Base-by-base conservation (phyloP, 2,797 vertebrate species). In the Erithacus rubecula region DNA sequence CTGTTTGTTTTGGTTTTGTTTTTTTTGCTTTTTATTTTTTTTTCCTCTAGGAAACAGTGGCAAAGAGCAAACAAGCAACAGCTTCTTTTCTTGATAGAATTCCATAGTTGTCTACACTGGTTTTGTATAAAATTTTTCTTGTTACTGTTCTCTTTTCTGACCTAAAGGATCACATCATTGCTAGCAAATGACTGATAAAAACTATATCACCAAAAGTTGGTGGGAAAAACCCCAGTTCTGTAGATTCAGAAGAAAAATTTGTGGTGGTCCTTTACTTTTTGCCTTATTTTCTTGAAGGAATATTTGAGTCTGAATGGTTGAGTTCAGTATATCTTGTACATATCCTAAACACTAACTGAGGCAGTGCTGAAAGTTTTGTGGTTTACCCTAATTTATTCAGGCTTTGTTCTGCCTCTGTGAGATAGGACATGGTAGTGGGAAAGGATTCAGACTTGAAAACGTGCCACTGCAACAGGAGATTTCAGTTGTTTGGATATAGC, bases 381-480 rank as follows among this genome's bases (percentile, higher is more conserved):
- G 36, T 70, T 92, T 79, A 44, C 32, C 43, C 30, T 78, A 46
- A 78, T 93, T 95, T 93, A 85, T 87, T 70, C 60, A 86, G 82
- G n/a, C 22, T 92, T 83, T 76, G 27, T 88, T 94, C 64, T 80
- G 51, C 71, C 83, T 90, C 82, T 87, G 23, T 90, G 84, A 93
- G 88, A 53, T 39, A 81, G 43, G 70, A 82, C 53, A 9, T 27
- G 44, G 74, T 58, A 83, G 62, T 3, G 11, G 60, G 49, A 77
- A 51, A 89, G 87, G 82, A 93, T 44, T 87, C 74, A 93, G 72
- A n/a, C 53, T 91, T 92, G 90, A 79, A 90, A 96, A 97, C 93
- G 43, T 64, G 58, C 70, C 17, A 37, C 72, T 92, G 83, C 87
- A 94, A 88, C 41, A 68, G 68, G 82, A 96, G 83, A 59, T 83